A percentile compares a stretch with the other conserved stretches of the same genome.
These are phyloP conservation scores for Leistus spinibarbis DNA, from an alignment of 2,888 invertebrate genomes.

Conservation along the genomic window DNA sequence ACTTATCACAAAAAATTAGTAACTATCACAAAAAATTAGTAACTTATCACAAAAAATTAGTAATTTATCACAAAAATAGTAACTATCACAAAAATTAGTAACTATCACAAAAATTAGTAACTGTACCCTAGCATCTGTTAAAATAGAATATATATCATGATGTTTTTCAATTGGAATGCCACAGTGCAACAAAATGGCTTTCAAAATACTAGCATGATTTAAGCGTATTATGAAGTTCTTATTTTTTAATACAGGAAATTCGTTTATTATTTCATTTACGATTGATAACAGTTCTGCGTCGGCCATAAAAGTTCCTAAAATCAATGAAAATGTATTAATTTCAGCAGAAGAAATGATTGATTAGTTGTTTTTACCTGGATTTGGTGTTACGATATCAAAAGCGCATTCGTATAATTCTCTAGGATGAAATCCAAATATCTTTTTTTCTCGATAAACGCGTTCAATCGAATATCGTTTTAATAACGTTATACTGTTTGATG, in stretches of 20 bases:
- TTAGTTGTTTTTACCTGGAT: constrained; percentile 58
- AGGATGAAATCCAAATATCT: constrained; percentile 83
- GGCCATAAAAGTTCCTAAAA: constrained; percentile 70
- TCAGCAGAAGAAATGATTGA: background rate
- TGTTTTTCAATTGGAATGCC: constrained; percentile 76
- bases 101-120: no score
- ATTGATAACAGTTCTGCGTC: constrained; percentile 87
- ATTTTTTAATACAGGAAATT: constrained; percentile 68
- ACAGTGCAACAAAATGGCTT: constrained; percentile 78
- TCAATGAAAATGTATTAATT: background rate
- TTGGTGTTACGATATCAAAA: constrained; percentile 88
- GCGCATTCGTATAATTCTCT: constrained; percentile 89
- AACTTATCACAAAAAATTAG: background rate
- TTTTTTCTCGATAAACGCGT: constrained; percentile 82
- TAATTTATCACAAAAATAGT: constrained; percentile 45
- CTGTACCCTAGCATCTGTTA: constrained; percentile 60
- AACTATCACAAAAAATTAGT: constrained; percentile 5
- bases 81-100: no score
- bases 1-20: background rate
- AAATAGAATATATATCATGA: constrained; percentile 59
- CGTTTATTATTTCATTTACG: constrained; percentile 74
- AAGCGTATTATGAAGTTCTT: constrained; percentile 73
- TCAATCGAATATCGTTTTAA: constrained; percentile 87
- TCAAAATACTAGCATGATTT: constrained; percentile 79
- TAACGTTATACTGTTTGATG: constrained; percentile 76